Evolutionary conservation across 2,797 vertebrate genomes (phyloP).

Genomic region (Cryptoprocta ferox): DNA sequence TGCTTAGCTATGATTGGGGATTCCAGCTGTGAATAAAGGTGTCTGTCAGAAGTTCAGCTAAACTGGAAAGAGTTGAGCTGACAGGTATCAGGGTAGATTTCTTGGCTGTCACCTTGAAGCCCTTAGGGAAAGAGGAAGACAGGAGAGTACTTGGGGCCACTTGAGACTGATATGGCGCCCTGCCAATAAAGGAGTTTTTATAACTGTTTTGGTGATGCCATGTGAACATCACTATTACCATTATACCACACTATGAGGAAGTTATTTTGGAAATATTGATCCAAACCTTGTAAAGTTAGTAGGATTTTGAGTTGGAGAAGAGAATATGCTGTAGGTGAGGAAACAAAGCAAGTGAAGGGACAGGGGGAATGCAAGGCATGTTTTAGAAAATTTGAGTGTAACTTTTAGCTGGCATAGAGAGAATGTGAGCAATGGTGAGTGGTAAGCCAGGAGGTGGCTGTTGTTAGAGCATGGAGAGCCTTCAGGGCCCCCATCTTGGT

Average conservation of each 20-base stretch:
- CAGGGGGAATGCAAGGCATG: not conserved
- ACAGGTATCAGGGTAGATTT: too few species aligned
- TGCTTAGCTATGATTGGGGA: too few species aligned
- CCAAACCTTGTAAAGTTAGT: not conserved
- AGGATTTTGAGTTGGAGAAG: constrained; percentile 25
- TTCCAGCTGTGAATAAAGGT: too few species aligned
- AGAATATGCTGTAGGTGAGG: not conserved
- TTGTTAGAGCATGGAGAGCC: not conserved
- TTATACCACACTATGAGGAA: too few species aligned
- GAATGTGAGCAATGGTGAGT: too few species aligned
- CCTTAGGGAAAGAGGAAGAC: too few species aligned
- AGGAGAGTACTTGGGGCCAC: too few species aligned
- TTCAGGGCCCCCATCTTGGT: not conserved
- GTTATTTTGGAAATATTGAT: not conserved
- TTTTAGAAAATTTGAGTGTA: not conserved
- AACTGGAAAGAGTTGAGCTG: too few species aligned
- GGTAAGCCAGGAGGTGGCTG: not conserved
- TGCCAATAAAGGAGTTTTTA: not conserved
- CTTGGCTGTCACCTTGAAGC: too few species aligned
- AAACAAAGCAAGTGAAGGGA: not conserved
- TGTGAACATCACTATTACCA: not conserved
- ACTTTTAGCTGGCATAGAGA: not conserved
- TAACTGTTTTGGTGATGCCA: not conserved
- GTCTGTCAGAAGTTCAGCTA: too few species aligned
- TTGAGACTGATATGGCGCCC: too few species aligned